Conservation (phyloP, 2,113 vertebrate species). For the Xenus cinereus region DNA sequence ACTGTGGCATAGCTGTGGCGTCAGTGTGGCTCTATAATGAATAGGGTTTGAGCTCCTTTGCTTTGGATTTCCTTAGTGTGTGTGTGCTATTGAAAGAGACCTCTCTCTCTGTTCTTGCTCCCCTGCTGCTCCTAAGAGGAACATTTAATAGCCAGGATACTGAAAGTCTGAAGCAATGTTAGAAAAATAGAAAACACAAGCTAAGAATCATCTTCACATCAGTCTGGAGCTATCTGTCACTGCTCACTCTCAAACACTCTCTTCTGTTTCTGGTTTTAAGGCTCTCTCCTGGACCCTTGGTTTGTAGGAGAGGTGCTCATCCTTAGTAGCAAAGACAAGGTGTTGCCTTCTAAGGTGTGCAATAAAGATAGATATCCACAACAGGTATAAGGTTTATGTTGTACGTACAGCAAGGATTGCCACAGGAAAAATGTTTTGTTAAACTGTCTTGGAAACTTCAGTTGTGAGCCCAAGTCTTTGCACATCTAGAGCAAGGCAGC, state of each 20-base stretch:
- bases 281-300: not conserved
- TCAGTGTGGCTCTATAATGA: not conserved
- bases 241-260: accelerated
- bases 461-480: not conserved
- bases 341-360: not conserved
- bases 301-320: not conserved
- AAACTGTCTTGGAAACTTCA: not conserved
- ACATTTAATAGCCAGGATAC: not conserved
- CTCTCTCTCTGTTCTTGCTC: not conserved
- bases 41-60: not conserved
- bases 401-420: not conserved
- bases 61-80: not conserved
- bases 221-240: not conserved
- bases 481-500: not conserved
- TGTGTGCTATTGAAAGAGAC: not conserved
- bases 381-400: not conserved
- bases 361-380: not conserved
- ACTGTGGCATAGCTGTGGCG: not conserved
- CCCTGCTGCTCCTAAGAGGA: not conserved
- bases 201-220: not conserved
- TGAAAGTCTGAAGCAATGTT: not conserved
- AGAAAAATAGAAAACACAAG: not conserved
- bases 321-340: not conserved
- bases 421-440: not conserved
- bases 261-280: not conserved